Evolutionary conservation across 23 tunicate genomes (phyloP), one percentile per base, ranked within the genome.

Genomic region (Trididemnum nubilum): DNA sequence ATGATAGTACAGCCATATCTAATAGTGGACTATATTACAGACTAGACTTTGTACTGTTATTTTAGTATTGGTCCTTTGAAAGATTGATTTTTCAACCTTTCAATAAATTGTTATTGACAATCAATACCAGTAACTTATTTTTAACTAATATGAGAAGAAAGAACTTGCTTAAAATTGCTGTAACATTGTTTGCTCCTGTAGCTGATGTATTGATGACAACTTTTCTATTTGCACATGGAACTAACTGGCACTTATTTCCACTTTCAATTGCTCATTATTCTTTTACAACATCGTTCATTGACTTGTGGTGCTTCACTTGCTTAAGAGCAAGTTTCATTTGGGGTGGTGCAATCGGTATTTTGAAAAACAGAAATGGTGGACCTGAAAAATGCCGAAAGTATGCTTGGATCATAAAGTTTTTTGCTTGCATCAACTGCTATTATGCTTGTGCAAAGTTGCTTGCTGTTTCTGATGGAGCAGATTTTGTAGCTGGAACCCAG

Each of bases 321-420:
- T 35, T 82, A 22, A 64, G 93, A 37, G 78, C 37, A 49, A 36
- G 74, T 27, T 25, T 79, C 1, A 44, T 84, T 3, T 21, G 78
- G n/a, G 94, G 94, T 1, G 87, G 76, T 4, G 34, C 63, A 36
- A 59, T 84, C 61, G 94, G 94, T 30, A 30, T 89, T 0, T 23
- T 78, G 18, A 57, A 63, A 12, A 89, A 89, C 77, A 72, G 77
- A 23, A 33, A 5, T 0, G 51, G 58, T 7, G 94, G 94, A 18
- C 85, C 88, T 22, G 18, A 22, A n/a, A 33, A 74, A 21, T 36
- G 77, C 1, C 26, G 49, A 61, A 32, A 18, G 19, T 69, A 37
- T 25, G 5, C 33, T 0, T 23, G 82, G 67, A 12, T 34, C 5
- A 28, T 72, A 12, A 40, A 25, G 27, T 1, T 63, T 32, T 22